phyloP scores from a whole-genome alignment of 2,888 invertebrate species.

The Tuta absoluta region DNA sequence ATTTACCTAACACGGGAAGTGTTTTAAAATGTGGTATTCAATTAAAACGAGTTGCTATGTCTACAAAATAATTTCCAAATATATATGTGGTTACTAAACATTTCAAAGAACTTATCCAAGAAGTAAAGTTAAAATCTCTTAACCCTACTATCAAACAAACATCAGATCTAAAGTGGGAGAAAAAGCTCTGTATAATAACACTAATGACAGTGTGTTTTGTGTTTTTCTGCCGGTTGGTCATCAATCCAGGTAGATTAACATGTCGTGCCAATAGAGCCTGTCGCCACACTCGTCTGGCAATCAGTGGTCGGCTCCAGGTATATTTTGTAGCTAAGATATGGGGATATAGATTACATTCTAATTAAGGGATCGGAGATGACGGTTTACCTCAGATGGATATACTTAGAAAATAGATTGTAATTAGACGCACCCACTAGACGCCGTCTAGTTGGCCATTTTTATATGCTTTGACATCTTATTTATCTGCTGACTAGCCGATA shows the following conservation, averaged over 20 bases:
- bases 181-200: slow-evolving; percentile 4
- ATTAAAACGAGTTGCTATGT: too few relatives aligned
- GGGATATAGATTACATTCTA: slow-evolving; percentile 5
- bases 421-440: too few relatives aligned
- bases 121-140: neutral
- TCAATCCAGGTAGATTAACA: slow-evolving; percentile 44
- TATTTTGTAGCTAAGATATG: slow-evolving; percentile 19
- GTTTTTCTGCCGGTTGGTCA: too few relatives aligned
- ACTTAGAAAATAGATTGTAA: too few relatives aligned
- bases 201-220: slow-evolving; percentile 15
- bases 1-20: too few relatives aligned
- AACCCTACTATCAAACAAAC: slow-evolving; percentile 9
- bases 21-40: too few relatives aligned
- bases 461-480: too few relatives aligned
- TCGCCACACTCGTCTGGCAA: slow-evolving; percentile 53
- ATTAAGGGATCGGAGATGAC: neutral
- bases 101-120: too few relatives aligned
- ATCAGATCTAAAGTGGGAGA: neutral
- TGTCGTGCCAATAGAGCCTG: slow-evolving; percentile 48
- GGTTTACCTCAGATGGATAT: neutral
- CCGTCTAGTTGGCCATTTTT: too few relatives aligned
- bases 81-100: too few relatives aligned
- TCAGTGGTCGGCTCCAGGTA: slow-evolving; percentile 41
- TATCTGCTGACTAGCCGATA: too few relatives aligned
- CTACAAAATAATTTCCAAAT: too few relatives aligned